phyloP scores from a whole-genome alignment of 2,888 invertebrate genomes.

The Candidula unifasciata region DNA sequence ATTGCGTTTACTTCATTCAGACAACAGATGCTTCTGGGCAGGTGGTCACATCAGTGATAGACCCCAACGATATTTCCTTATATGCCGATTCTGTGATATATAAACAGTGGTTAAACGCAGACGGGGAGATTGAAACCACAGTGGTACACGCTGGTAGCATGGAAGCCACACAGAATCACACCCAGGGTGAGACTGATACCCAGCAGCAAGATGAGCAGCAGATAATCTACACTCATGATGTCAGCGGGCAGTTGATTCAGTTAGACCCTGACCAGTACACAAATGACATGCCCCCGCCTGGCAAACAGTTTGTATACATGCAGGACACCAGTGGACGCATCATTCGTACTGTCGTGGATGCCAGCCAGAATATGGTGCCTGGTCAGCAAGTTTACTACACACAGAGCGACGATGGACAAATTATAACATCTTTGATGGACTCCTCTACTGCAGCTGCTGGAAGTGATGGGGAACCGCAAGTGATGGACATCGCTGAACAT shows the following conservation, averaged over 20 bases:
- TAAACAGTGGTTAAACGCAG: constrained; percentile 42
- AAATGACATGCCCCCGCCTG: constrained; percentile 47
- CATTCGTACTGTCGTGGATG: constrained; percentile 48
- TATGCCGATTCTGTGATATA: constrained; percentile 48
- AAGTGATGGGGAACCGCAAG: constrained; percentile 14
- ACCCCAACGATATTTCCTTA: constrained; percentile 44
- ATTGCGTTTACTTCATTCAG: constrained; percentile 48
- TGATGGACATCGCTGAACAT: background rate
- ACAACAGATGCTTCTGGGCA: constrained; percentile 43
- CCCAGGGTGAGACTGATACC: background rate
- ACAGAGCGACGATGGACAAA: constrained; percentile 50
- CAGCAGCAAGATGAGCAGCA: constrained; percentile 40
- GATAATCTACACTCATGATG: constrained; percentile 47
- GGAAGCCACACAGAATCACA: background rate
- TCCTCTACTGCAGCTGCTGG: constrained; percentile 4
- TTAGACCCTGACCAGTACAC: constrained; percentile 48
- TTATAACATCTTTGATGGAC: constrained; percentile 52
- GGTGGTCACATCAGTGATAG: constrained; percentile 47
- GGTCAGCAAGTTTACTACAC: constrained; percentile 50
- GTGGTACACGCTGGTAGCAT: constrained; percentile 36
- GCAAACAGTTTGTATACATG: constrained; percentile 51
- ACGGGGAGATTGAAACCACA: constrained; percentile 49
- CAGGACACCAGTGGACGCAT: constrained; percentile 48
- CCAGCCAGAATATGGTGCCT: constrained; percentile 49
- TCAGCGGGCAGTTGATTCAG: constrained; percentile 49